Evolutionary conservation across 2,797 vertebrate species (phyloP).

Genomic region (Sardinella longiceps): DNA sequence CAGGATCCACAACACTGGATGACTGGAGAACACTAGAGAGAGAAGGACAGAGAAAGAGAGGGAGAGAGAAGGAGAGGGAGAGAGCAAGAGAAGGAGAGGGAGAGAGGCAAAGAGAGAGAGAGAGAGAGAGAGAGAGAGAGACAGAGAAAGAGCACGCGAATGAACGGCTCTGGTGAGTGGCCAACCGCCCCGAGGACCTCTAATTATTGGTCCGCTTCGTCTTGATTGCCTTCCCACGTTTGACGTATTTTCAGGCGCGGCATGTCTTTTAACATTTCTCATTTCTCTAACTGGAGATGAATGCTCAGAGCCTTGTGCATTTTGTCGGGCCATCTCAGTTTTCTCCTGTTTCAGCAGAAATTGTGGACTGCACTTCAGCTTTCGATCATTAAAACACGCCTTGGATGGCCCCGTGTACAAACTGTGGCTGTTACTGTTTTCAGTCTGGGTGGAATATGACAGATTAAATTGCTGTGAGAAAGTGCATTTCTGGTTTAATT

Average conservation of each 20-base stretch:
- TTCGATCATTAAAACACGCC: conserved; percentile 19
- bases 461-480: conserved; percentile 8
- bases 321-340: conserved; percentile 52
- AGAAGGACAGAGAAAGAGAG: too few species aligned
- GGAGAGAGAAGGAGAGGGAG: background rate
- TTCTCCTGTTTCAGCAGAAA: conserved; percentile 50
- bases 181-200: conserved; percentile 59
- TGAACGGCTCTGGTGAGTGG: conserved; percentile 20
- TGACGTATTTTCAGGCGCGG: conserved; percentile 46
- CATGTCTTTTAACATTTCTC: conserved; percentile 59
- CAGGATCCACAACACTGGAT: background rate
- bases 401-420: background rate
- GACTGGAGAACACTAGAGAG: too few species aligned
- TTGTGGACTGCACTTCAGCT: background rate
- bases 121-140: background rate
- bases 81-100: background rate
- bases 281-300: conserved; percentile 57
- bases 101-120: too few species aligned
- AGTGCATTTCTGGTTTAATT: conserved; percentile 26
- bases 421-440: conserved; percentile 19
- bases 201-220: conserved; percentile 62
- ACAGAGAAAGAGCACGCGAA: background rate
- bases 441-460: conserved; percentile 22
- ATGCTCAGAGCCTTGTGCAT: conserved; percentile 47
- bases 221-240: conserved; percentile 56